Percentiles rank a stretch among this genome's conserved stretches.
Conservation (phyloP, 2,113 vertebrate genomes). For the Charadrius vociferus region DNA sequence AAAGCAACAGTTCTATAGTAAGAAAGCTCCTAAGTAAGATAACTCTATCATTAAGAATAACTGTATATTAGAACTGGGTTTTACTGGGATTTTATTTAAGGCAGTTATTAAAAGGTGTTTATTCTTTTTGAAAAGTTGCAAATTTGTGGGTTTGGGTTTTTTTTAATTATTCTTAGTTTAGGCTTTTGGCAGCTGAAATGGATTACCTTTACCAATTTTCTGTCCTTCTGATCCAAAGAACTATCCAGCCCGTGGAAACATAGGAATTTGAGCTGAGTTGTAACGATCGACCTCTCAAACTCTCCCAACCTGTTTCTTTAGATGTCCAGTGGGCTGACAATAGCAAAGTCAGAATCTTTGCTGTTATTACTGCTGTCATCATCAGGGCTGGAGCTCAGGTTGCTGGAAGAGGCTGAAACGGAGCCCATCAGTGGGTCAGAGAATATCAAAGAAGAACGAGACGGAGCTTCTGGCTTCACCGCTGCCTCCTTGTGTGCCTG, state of each 20-base stretch:
- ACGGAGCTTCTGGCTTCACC: slow-evolving; percentile 67
- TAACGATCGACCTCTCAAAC: background rate
- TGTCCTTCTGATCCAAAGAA: slow-evolving; percentile 30
- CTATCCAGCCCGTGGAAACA: background rate
- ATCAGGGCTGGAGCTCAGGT: slow-evolving; percentile 87
- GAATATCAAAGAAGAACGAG: slow-evolving; percentile 78
- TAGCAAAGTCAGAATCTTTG: slow-evolving; percentile 98
- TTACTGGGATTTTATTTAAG: slow-evolving; percentile 20
- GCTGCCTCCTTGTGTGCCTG: slow-evolving; percentile 53
- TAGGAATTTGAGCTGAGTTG: background rate
- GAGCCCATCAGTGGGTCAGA: slow-evolving; percentile 87
- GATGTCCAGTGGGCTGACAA: slow-evolving; percentile 91
- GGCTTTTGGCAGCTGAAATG: slow-evolving; percentile 13
- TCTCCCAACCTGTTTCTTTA: slow-evolving; percentile 39
- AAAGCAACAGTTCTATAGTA: slow-evolving; percentile 29
- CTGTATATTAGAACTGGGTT: background rate
- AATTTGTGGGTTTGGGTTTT: background rate
- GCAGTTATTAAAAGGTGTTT: background rate
- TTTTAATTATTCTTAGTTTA: background rate
- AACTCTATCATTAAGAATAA: slow-evolving; percentile 21
- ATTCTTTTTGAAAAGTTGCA: background rate
- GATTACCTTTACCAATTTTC: background rate
- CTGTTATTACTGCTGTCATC: slow-evolving; percentile 93
- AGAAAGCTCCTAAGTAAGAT: slow-evolving; percentile 16
- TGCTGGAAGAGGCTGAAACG: slow-evolving; percentile 86